These are phyloP conservation scores for Actinernus sp. DNA, from an alignment of 92 coral and sea anemone genomes.

Conservation along the genomic window DNA sequence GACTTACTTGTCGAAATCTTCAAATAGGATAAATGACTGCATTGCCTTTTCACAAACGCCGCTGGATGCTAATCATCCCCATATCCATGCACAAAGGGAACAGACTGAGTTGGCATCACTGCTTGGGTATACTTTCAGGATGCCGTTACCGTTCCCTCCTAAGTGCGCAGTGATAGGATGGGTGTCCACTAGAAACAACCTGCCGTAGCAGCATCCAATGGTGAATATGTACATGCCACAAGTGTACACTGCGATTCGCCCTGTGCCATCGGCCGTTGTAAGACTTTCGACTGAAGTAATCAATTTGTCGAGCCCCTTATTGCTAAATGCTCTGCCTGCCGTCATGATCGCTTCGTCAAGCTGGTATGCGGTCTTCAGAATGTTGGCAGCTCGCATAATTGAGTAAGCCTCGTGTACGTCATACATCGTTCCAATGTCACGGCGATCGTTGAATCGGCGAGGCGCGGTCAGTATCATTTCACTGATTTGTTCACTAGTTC, in stretches of 20 bases:
- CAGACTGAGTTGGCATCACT: constrained; percentile 3
- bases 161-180: constrained; percentile 15
- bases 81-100: no score
- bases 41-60: no score
- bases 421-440: constrained; percentile 31
- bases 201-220: constrained; percentile 5
- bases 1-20: no score
- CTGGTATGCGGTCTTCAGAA: background rate
- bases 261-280: no score
- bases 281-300: no score
- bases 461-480: constrained; percentile 46
- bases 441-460: constrained; percentile 27
- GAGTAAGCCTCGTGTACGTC: constrained; percentile 69
- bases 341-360: constrained; percentile 1
- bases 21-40: no score
- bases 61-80: no score
- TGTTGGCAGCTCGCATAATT: background rate
- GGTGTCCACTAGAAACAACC: constrained; percentile 20
- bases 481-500: constrained; percentile 12
- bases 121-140: constrained; percentile 27
- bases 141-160: constrained; percentile 39
- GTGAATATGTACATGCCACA: no score
- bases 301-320: background rate
- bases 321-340: background rate
- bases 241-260: no score